Base-by-base conservation (phyloP, 2,797 vertebrate species). In the Channallabes apus region DNA sequence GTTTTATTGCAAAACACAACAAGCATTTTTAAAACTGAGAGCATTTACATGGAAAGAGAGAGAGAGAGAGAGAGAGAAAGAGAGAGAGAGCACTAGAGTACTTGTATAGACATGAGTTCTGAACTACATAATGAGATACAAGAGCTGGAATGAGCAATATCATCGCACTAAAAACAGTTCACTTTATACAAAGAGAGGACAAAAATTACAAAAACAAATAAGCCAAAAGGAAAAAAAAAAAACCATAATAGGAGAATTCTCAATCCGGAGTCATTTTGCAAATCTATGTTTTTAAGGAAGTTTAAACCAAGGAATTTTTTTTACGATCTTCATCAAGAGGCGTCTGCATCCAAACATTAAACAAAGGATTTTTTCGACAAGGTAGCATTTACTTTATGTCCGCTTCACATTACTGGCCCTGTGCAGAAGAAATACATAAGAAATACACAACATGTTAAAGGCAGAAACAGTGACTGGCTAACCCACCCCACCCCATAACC, bases 371-470 rank as follows among this genome's bases (percentile, higher is more conserved):
- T 97, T 97, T 98, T 98, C 98, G 97, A 99, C 97, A 99, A 99
- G 97, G 98, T 97, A 97, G 98, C 97, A 99, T 98, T 97, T 99
- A 99, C 97, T 98, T 97, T 99, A 97, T 99, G 97, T 99, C 98
- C 98, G 97, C 98, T 99, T 99, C 98, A 98, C 97, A 99, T 99
- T 99, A 99, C 98, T 99, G 98, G 98, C 97, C 98, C 98, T 99
- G 98, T 98, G 97, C 97, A 99, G 97, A 97, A 96, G 97, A 99
- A 97, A 99, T 99, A 99, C 98, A 99, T 99, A 99, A 97, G 96
- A 99, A 94, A 99, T 98, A 99, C 96, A 96, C 96, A 97, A 96
- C 97, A 97, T 95, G 97, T 99, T 99, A 99, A 99, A 93, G 96
- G 92, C 94, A 81, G 97, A 96, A 97, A 97, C 96, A 97, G 94